Percentiles rank a stretch among this genome's conserved stretches.
phyloP scores from a whole-genome alignment of 2,113 vertebrate species.

The Lasiurus cinereus region DNA sequence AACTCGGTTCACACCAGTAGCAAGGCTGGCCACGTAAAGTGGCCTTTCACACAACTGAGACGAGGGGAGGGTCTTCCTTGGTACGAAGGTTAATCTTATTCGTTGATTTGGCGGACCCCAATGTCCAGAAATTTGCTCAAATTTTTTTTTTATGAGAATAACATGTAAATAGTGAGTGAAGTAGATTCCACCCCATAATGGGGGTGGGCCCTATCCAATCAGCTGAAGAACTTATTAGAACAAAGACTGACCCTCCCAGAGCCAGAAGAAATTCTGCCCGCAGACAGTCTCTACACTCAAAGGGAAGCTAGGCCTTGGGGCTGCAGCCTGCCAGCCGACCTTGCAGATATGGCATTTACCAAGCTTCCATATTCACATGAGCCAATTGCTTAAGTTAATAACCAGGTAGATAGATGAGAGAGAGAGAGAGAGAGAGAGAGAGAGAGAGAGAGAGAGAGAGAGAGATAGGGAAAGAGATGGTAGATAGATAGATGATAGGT shows the following conservation, averaged over 20 bases:
- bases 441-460: too few species aligned
- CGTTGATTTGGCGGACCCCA: fast-evolving
- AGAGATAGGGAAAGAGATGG: too few species aligned
- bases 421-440: too few species aligned
- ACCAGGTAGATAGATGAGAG: neutral
- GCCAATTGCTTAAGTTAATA: neutral
- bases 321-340: neutral
- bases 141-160: neutral
- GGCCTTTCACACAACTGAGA: neutral
- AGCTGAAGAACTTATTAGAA: neutral
- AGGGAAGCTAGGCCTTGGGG: neutral
- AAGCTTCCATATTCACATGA: neutral
- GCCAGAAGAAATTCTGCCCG: neutral
- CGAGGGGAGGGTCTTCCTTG: neutral
- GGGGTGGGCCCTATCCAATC: neutral
- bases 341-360: neutral
- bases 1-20: neutral
- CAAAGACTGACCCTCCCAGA: neutral
- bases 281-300: too few species aligned
- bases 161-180: neutral
- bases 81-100: too few species aligned
- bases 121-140: neutral
- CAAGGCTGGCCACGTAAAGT: fast-evolving
- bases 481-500: too few species aligned
- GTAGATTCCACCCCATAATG: neutral